These are phyloP conservation scores for Tenodera sinensis DNA, from an alignment of 2,888 invertebrate species.

Conservation along the genomic window DNA sequence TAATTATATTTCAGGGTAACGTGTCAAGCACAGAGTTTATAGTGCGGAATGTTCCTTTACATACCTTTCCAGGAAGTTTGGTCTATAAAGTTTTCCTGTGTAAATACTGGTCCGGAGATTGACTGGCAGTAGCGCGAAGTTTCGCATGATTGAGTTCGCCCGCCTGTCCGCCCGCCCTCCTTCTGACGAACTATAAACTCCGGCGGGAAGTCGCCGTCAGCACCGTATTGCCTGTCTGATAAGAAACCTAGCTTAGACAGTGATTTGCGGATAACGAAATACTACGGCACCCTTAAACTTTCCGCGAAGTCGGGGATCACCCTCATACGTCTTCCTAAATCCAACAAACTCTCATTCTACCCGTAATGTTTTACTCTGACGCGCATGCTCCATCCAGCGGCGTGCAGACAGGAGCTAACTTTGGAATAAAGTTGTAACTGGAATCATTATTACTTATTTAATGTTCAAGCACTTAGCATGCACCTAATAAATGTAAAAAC, in stretches of 20 bases:
- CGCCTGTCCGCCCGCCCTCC: too few species aligned
- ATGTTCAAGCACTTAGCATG: too few species aligned
- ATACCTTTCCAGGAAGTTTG: not conserved
- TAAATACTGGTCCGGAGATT: not conserved
- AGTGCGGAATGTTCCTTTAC: not conserved
- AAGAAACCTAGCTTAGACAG: not conserved
- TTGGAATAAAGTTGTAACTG: too few species aligned
- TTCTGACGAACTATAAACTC: not conserved
- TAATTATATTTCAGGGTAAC: too few species aligned
- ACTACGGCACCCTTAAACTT: not conserved
- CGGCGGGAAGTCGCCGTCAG: not conserved
- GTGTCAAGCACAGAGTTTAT: not conserved
- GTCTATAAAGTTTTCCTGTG: not conserved
- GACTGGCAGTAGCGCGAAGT: not conserved
- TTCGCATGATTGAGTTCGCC: not conserved
- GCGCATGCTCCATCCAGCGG: not conserved
- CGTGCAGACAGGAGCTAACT: not conserved
- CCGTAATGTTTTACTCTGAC: not conserved
- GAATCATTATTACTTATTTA: too few species aligned
- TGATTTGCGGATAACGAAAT: not conserved
- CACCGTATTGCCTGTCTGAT: not conserved
- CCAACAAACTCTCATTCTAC: not conserved
- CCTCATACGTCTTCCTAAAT: not conserved
- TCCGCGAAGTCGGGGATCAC: not conserved
- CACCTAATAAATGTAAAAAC: too few species aligned